A percentile compares a stretch with the other conserved stretches of the same genome.
These are phyloP conservation scores for Drosophila azteca DNA, from an alignment of 1,140 invertebrate genomes.

Conservation along the genomic window DNA sequence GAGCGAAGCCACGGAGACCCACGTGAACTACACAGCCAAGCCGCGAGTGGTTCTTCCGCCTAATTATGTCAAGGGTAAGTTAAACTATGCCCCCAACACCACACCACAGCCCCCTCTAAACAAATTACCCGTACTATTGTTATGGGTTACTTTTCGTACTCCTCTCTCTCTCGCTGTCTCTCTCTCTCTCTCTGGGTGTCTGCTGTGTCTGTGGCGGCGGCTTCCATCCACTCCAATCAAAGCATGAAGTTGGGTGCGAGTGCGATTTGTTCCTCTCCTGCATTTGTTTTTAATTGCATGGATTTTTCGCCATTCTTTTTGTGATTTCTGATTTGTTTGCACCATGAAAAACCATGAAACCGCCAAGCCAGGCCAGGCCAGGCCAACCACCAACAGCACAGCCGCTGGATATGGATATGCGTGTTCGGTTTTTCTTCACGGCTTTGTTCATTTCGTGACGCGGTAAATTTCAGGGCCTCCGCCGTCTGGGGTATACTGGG, in stretches of 20 bases:
- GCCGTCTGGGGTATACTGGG: slow-evolving; percentile 37
- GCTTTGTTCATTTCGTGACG: slow-evolving; percentile 53
- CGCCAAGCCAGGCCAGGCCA: no score
- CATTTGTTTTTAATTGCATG: slow-evolving; percentile 60
- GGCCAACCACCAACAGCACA: slow-evolving; percentile 5
- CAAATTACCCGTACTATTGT: slow-evolving; percentile 28
- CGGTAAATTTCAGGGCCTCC: slow-evolving; percentile 63
- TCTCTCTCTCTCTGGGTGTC: slow-evolving; percentile 30
- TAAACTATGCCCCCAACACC: slow-evolving; percentile 10
- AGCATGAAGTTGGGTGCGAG: not conserved
- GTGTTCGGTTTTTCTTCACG: slow-evolving; percentile 57
- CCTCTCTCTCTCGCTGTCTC: not conserved
- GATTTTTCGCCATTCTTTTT: slow-evolving; percentile 37
- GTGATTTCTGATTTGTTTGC: slow-evolving; percentile 51
- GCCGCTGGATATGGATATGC: slow-evolving; percentile 60
- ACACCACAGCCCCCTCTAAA: not conserved
- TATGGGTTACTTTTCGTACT: slow-evolving; percentile 9
- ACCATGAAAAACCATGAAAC: slow-evolving; percentile 31
- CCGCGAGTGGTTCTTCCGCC: slow-evolving; percentile 88
- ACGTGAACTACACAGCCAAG: slow-evolving; percentile 87
- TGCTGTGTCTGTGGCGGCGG: slow-evolving; percentile 12
- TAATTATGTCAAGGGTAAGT: slow-evolving; percentile 89
- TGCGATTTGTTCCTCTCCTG: slow-evolving; percentile 7
- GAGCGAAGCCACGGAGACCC: slow-evolving; percentile 84
- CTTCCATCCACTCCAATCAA: no score